A percentile compares a stretch with the other conserved stretches of the same genome.
Evolutionary conservation across 2,797 vertebrate species (phyloP).

Genomic region (Morelia viridis): DNA sequence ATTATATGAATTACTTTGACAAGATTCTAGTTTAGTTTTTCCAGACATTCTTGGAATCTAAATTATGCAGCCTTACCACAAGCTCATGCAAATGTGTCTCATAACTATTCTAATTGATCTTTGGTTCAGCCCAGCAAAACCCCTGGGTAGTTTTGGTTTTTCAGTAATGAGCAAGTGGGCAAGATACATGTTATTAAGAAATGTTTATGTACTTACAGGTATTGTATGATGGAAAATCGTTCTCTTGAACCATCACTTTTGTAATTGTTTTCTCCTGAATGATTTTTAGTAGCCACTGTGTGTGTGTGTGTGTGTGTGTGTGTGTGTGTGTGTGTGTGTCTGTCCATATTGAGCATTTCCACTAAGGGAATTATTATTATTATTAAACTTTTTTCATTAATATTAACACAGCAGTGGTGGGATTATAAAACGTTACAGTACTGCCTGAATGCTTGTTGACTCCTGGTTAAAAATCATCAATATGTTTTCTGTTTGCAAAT

Average conservation of each 20-base stretch:
- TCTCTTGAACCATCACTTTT: constrained; percentile 31
- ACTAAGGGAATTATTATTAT: too few species aligned
- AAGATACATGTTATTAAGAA: constrained; percentile 47
- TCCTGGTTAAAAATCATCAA: too few species aligned
- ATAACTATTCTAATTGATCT: constrained; percentile 51
- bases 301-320: too few species aligned
- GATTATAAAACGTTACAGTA: too few species aligned
- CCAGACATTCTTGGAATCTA: constrained; percentile 57
- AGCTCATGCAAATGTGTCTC: constrained; percentile 45
- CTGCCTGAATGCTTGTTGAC: too few species aligned
- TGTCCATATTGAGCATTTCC: too few species aligned
- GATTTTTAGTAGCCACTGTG: constrained; percentile 27
- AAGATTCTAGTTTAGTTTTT: constrained; percentile 62
- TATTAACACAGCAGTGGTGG: too few species aligned
- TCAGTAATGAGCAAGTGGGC: constrained; percentile 12
- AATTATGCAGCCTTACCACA: constrained; percentile 51
- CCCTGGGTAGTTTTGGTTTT: constrained; percentile 15
- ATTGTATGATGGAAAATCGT: not conserved
- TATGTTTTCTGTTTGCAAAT: too few species aligned
- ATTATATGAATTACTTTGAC: constrained; percentile 65
- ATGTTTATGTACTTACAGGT: constrained; percentile 53
- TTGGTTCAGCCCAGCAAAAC: constrained; percentile 43
- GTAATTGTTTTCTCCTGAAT: constrained; percentile 18
- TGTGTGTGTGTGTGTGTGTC: too few species aligned
- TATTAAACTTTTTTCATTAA: too few species aligned